Conservation (phyloP, 30 jellyfish, hydroid and myxozoan species). For the Sanderia malayensis region DNA sequence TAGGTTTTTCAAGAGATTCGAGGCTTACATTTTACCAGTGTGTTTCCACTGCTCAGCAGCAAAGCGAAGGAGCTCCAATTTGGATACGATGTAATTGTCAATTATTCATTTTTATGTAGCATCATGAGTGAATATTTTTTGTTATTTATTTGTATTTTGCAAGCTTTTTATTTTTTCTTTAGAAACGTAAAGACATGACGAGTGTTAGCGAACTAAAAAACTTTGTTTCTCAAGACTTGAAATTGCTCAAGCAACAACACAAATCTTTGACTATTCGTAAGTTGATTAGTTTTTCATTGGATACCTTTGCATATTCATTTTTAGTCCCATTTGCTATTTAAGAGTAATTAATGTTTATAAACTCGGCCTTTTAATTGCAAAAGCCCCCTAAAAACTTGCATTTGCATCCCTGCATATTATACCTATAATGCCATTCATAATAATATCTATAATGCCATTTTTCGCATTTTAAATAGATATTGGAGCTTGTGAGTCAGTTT, state of each 20-base stretch:
- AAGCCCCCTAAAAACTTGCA: too few species aligned
- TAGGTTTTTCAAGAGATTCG: constrained; percentile 86
- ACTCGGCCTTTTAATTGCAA: too few species aligned
- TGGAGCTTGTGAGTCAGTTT: constrained; percentile 82
- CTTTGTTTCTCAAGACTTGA: constrained; percentile 85
- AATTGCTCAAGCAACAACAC: constrained; percentile 77
- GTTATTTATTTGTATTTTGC: background rate
- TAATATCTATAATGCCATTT: too few species aligned
- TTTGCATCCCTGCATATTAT: too few species aligned
- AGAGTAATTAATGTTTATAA: too few species aligned
- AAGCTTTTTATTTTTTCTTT: background rate
- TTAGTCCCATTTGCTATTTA: too few species aligned
- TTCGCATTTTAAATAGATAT: too few species aligned
- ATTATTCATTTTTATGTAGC: too few species aligned
- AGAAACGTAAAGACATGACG: constrained; percentile 75
- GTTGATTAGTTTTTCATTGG: too few species aligned
- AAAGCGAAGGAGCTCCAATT: constrained; percentile 85
- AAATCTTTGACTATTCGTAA: constrained; percentile 86
- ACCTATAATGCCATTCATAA: too few species aligned
- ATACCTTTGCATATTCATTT: too few species aligned
- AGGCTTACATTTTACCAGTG: constrained; percentile 85
- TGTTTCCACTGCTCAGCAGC: constrained; percentile 70
- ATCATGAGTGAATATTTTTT: background rate
- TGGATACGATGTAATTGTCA: constrained; percentile 72
- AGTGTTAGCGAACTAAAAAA: constrained; percentile 77